These are phyloP conservation scores for Numenius arquata DNA, from an alignment of 2,113 vertebrate species.

Conservation along the genomic window DNA sequence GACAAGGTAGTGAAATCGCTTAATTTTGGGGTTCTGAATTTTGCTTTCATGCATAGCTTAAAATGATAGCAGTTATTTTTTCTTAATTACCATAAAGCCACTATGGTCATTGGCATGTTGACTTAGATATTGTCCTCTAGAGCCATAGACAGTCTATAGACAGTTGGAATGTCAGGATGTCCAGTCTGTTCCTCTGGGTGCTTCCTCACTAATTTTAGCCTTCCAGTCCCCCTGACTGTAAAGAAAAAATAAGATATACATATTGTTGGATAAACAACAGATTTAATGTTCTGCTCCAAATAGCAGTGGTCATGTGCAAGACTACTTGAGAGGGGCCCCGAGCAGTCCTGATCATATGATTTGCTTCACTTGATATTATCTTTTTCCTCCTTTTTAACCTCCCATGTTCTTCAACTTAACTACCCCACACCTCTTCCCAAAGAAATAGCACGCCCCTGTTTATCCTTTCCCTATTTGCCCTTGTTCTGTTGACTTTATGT, in stretches of 20 bases:
- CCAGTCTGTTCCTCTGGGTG: background rate
- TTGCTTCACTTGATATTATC: background rate
- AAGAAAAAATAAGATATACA: rapidly evolving
- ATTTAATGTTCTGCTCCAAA: background rate
- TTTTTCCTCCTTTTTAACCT: background rate
- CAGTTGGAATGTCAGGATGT: background rate
- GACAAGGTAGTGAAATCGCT: background rate
- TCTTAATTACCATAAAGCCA: background rate
- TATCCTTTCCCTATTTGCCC: background rate
- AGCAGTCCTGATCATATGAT: background rate
- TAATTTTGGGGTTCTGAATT: background rate
- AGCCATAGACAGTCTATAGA: rapidly evolving
- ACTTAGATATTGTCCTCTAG: background rate
- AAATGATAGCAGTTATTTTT: background rate
- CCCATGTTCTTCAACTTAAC: background rate
- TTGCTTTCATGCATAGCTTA: background rate
- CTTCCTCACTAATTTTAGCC: background rate
- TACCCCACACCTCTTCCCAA: background rate
- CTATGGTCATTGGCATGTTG: rapidly evolving
- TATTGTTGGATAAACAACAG: background rate
- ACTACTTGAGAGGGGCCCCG: background rate
- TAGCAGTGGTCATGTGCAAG: background rate
- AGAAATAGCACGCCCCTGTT: background rate
- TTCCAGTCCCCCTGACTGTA: background rate
- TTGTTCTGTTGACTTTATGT: background rate